These are phyloP conservation scores for Pemphigus obesinymphae DNA, from an alignment of 1,140 invertebrate species.

Conservation along the genomic window DNA sequence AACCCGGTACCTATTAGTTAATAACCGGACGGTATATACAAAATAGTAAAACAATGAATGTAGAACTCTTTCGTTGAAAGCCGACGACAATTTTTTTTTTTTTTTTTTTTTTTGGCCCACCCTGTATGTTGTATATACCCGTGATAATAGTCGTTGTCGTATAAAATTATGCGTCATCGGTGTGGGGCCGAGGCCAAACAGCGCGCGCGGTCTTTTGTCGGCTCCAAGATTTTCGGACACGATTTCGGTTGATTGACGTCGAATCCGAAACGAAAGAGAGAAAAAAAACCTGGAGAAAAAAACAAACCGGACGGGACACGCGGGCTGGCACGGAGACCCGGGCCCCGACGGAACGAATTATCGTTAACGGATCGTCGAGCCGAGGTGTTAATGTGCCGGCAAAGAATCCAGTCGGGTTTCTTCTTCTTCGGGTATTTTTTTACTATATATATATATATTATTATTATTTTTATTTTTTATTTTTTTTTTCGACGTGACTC, in stretches of 20 bases:
- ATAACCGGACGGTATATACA: too few relatives aligned
- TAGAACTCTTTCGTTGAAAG: too few relatives aligned
- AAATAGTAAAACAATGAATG: too few relatives aligned
- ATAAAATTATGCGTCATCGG: too few relatives aligned
- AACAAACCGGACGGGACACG: slow-evolving; percentile 19
- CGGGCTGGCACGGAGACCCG: not conserved
- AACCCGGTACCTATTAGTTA: too few relatives aligned
- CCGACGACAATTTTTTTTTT: too few relatives aligned
- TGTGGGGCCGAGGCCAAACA: slow-evolving; percentile 1
- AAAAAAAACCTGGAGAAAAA: too few relatives aligned
- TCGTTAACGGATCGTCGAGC: slow-evolving; percentile 39
- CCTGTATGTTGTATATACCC: too few relatives aligned
- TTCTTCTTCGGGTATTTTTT: not conserved
- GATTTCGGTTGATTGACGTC: slow-evolving; percentile 40
- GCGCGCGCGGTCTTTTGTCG: slow-evolving; percentile 21
- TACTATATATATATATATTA: too few relatives aligned
- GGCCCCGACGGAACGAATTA: slow-evolving; percentile 39
- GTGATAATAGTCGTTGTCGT: not conserved
- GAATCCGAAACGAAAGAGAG: slow-evolving; percentile 17
- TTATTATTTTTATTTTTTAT: not conserved
- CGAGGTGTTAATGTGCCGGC: slow-evolving; percentile 41
- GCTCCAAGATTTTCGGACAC: slow-evolving; percentile 36
- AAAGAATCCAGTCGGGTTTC: slow-evolving; percentile 31
- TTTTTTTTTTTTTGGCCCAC: too few relatives aligned
- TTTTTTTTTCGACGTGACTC: slow-evolving; percentile 21